These are phyloP conservation scores for Gallinago media DNA, from an alignment of 2,113 vertebrate species.

Conservation along the genomic window DNA sequence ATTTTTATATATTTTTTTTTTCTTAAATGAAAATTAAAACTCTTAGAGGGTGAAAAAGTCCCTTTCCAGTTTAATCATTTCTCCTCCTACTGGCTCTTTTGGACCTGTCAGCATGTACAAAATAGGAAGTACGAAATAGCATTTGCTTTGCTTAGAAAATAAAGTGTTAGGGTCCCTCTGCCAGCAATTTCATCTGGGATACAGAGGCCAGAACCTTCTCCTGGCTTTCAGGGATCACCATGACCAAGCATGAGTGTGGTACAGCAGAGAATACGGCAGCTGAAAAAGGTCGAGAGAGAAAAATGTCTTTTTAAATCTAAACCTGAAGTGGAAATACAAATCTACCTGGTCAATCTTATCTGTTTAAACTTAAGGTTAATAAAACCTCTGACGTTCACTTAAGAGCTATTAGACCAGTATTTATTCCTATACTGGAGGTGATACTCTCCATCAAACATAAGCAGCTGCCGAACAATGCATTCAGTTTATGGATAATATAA, in stretches of 20 bases:
- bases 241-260: accelerated
- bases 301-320: background rate
- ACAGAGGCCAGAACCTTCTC: background rate
- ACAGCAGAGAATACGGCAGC: background rate
- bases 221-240: background rate
- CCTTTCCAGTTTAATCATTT: background rate
- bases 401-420: background rate
- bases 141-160: background rate
- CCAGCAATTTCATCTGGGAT: background rate
- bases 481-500: background rate
- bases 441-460: background rate
- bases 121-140: background rate
- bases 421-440: background rate
- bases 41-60: background rate
- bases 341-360: background rate
- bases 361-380: background rate
- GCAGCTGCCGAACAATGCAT: background rate
- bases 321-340: background rate
- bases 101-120: background rate
- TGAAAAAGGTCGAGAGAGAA: background rate
- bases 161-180: accelerated
- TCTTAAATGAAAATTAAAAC: background rate
- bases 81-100: background rate
- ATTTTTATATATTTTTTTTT: background rate
- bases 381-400: background rate